phyloP scores from a whole-genome alignment of 2,888 invertebrate genomes.

The Mythimna ferrago region DNA sequence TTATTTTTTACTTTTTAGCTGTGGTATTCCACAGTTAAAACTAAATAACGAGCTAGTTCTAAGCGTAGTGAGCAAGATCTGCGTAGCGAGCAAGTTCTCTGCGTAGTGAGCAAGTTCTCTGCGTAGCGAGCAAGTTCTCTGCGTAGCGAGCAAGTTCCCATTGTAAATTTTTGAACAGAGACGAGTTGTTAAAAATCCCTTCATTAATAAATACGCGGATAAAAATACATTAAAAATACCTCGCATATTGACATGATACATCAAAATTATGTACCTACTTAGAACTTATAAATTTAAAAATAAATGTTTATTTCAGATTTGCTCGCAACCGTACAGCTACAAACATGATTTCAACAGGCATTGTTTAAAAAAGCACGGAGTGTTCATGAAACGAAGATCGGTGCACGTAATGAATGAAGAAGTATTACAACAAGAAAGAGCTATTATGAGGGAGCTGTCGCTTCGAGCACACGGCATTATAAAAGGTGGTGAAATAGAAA shows the following conservation, averaged over 20 bases:
- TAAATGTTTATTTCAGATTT: conserved; percentile 73
- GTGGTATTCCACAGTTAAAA: too few relatives aligned
- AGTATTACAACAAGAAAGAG: conserved; percentile 75
- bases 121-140: too few relatives aligned
- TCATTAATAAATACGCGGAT: neutral
- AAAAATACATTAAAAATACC: neutral
- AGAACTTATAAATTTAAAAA: too few relatives aligned
- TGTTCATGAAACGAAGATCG: conserved; percentile 77
- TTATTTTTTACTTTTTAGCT: too few relatives aligned
- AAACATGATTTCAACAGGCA: conserved; percentile 84
- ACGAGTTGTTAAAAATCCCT: neutral
- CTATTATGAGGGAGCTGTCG: conserved; percentile 75
- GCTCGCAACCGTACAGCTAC: conserved; percentile 84
- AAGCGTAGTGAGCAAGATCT: too few relatives aligned
- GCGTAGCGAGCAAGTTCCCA: too few relatives aligned
- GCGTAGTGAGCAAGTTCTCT: too few relatives aligned
- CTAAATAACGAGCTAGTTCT: too few relatives aligned
- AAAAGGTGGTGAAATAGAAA: conserved; percentile 70
- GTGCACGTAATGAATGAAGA: conserved; percentile 81
- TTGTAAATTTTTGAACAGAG: neutral
- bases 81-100: too few relatives aligned
- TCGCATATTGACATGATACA: neutral
- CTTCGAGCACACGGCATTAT: conserved; percentile 70
- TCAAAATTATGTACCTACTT: neutral
- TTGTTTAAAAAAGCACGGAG: conserved; percentile 83